A percentile compares a stretch with the other conserved stretches of the same genome.
phyloP scores from a whole-genome alignment of 2,113 vertebrate genomes.

The Anhinga anhinga region DNA sequence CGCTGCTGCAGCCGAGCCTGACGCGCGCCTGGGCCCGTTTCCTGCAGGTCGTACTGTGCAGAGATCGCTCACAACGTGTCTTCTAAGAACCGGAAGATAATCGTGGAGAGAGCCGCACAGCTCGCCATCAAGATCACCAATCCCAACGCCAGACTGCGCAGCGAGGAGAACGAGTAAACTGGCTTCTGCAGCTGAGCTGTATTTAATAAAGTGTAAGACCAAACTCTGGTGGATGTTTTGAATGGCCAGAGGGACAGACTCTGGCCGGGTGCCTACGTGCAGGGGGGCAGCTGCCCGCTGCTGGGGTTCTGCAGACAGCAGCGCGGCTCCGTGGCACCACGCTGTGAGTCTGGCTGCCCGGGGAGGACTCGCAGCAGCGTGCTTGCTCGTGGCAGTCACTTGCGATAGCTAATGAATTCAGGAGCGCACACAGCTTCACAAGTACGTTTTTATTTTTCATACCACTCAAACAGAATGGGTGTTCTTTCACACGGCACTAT shows the following conservation, averaged over 20 bases:
- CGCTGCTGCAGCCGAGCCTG: fast-evolving
- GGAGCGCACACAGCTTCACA: fast-evolving
- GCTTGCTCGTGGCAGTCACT: fast-evolving
- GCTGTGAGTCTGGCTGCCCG: fast-evolving
- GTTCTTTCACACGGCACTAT: neutral
- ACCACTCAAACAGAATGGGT: neutral
- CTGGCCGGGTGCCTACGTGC: fast-evolving
- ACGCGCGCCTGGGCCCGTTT: fast-evolving
- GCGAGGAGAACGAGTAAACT: conserved; percentile 94
- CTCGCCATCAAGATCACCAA: conserved; percentile 97
- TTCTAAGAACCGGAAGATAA: conserved; percentile 96
- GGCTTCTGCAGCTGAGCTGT: neutral
- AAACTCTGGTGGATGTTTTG: neutral
- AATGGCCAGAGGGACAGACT: neutral
- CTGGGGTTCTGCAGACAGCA: neutral
- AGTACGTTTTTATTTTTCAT: neutral
- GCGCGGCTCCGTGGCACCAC: fast-evolving
- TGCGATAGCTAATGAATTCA: fast-evolving
- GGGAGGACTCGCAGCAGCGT: fast-evolving
- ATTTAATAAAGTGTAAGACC: conserved; percentile 76
- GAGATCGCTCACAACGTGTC: conserved; percentile 99
- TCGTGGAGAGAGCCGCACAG: conserved; percentile 96
- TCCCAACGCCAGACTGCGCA: conserved; percentile 96
- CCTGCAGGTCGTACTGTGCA: conserved; percentile 87
- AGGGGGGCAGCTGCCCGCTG: neutral